Evolutionary conservation across 2,888 invertebrate species (phyloP), one percentile per base, ranked within the genome.

Genomic region (Apamea anceps): DNA sequence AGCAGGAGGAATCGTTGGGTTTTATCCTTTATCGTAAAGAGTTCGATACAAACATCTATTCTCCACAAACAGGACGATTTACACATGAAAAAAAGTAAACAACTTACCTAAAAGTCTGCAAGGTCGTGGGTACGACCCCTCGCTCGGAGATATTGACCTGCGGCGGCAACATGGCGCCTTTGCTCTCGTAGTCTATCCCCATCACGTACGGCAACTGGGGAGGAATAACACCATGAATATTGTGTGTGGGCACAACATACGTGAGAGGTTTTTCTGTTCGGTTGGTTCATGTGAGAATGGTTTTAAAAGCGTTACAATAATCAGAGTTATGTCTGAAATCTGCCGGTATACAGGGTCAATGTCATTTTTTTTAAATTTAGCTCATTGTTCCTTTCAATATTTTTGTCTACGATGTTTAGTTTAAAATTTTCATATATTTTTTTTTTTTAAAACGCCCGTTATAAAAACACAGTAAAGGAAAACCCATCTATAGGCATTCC

Each of bases 71-170:
- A 62, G 2, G 13, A 25, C 60, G 21, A 72, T n/a, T 72, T 72
- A 63, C 28, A 62, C 10, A 28, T 25, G 12, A 32, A 15, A n/a
- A 73, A 45, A 18, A 54, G 28, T 54, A n/a, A 21, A 63, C 18
- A 28, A 45, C 94, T 94, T 93, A 97, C 97, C 97, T 97, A 96
- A 98, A 98, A 87, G 98, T 98, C 95, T 98, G 98, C 91, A 98
- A 97, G 88, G 97, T 97, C 87, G 98, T 98, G 76, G 99, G 99
- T 85, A 99, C 98, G 91, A 97, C 97, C 72, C 99, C 99, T 88
- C 97, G 97, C 90, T 98, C 98, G 76, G 98, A 98, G 91, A 99
- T 98, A 96, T 98, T 99, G 92, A 99, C 98, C 92, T 98, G 98
- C 25, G 99, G 99, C 88, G 98, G 97, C 91, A 98, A 95, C 97